These are phyloP conservation scores for Nyctibius grandis DNA, from an alignment of 2,797 vertebrate species.

Conservation along the genomic window DNA sequence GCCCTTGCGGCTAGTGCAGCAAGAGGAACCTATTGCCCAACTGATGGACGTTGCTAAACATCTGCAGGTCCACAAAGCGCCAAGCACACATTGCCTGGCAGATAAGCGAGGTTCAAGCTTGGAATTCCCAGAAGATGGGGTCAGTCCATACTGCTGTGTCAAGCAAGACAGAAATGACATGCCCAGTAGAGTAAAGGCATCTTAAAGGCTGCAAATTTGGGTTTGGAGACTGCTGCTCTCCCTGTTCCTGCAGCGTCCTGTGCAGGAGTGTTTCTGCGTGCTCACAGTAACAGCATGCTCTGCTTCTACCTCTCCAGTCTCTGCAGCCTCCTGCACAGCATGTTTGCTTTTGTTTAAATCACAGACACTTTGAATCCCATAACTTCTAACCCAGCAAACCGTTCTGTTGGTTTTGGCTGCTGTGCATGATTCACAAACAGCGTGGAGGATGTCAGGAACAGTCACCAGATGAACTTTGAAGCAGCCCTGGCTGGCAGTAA, in stretches of 20 bases:
- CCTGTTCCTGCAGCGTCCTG: neutral
- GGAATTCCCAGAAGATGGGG: neutral
- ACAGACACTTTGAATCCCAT: neutral
- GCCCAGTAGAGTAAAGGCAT: neutral
- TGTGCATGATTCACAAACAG: neutral
- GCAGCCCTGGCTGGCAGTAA: neutral
- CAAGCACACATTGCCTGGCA: neutral
- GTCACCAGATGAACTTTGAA: neutral
- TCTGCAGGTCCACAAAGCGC: neutral
- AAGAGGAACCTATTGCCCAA: neutral
- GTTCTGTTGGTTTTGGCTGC: neutral
- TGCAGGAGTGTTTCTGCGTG: accelerated
- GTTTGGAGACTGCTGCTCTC: neutral
- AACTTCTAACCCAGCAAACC: neutral
- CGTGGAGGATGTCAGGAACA: neutral
- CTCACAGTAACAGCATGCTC: accelerated
- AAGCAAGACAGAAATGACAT: neutral
- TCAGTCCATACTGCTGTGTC: neutral
- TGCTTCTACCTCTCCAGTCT: neutral
- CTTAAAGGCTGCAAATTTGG: neutral
- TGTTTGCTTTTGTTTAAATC: neutral
- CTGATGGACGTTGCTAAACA: neutral
- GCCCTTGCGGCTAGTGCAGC: neutral
- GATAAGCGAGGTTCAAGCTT: neutral
- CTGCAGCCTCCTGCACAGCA: neutral